A percentile compares a stretch with the other conserved stretches of the same genome.
Conservation (phyloP, 2,113 vertebrate genomes). For the Python bivittatus region DNA sequence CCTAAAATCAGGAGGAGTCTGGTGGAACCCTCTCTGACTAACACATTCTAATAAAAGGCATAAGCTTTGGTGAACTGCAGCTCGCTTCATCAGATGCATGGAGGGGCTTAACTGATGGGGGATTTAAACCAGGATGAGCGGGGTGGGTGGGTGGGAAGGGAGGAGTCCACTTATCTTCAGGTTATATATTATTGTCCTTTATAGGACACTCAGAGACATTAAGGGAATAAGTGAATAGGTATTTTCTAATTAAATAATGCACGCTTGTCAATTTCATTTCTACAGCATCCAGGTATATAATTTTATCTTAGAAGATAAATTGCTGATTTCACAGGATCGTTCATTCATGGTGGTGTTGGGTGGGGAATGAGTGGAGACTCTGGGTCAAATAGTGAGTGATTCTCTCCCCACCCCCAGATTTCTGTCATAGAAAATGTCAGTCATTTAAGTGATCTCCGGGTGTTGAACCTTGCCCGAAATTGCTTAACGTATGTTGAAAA, state of each 20-base stretch:
- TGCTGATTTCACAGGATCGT: neutral
- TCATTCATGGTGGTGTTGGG: neutral
- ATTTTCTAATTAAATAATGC: neutral
- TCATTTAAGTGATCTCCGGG: conserved; percentile 83
- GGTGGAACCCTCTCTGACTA: neutral
- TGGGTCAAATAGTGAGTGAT: neutral
- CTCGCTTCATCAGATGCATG: neutral
- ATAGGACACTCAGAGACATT: neutral
- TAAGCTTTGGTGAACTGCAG: neutral
- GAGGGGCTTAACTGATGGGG: neutral
- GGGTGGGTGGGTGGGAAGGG: neutral
- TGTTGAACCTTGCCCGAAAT: conserved; percentile 93
- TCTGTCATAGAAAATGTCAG: conserved; percentile 85
- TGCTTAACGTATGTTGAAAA: conserved; percentile 83
- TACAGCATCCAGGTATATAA: neutral
- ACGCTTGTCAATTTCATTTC: neutral
- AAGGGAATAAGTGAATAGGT: neutral
- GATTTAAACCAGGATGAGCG: neutral
- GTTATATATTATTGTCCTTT: neutral
- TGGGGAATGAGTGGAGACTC: neutral
- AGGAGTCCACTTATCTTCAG: neutral
- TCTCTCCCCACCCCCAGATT: conserved; percentile 76
- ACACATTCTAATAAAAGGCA: neutral
- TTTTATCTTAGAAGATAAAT: neutral
- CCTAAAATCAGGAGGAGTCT: neutral